phyloP scores from a whole-genome alignment of 2,888 invertebrate genomes.

The Oxytorus armatus region DNA sequence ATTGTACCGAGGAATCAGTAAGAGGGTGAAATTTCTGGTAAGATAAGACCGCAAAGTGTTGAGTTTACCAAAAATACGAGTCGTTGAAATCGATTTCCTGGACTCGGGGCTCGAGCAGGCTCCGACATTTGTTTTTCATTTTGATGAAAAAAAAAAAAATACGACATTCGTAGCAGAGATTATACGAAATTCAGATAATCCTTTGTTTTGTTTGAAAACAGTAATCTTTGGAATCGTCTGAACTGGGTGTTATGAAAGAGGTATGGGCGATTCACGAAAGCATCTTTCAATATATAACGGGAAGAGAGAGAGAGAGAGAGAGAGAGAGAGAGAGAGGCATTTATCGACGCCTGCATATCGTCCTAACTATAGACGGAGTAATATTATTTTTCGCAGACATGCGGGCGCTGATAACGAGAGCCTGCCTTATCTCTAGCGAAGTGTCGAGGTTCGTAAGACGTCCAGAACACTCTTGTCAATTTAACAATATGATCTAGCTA shows the following conservation, averaged over 20 bases:
- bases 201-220: too few species aligned
- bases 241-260: background rate
- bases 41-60: too few species aligned
- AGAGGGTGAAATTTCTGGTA: too few species aligned
- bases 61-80: too few species aligned
- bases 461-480: background rate
- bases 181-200: too few species aligned
- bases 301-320: background rate
- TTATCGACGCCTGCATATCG: constrained; percentile 25
- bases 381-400: constrained; percentile 55
- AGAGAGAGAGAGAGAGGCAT: background rate
- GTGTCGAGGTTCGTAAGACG: constrained; percentile 19
- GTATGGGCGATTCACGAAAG: background rate
- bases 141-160: too few species aligned
- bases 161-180: too few species aligned
- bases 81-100: too few species aligned
- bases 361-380: constrained; percentile 33
- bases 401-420: constrained; percentile 47
- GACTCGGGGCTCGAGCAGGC: too few species aligned
- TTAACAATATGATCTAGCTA: background rate
- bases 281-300: background rate
- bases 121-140: too few species aligned
- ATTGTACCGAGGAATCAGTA: too few species aligned
- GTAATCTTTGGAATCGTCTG: too few species aligned
- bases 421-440: constrained; percentile 32